phyloP scores from a whole-genome alignment of 2,888 invertebrate species.

The Drosophila bunnanda region DNA sequence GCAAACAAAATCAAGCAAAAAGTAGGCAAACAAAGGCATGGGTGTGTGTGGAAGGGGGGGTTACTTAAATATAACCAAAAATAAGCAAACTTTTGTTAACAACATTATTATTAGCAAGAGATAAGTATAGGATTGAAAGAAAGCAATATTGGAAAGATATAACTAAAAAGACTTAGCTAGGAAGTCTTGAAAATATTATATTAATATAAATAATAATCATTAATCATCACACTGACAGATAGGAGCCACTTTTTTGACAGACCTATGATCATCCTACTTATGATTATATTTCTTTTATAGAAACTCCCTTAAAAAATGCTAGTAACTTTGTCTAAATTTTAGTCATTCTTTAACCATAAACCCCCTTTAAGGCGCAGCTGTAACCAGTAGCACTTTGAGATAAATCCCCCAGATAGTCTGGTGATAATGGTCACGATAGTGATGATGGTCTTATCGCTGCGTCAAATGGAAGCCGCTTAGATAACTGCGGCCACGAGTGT shows the following conservation, averaged over 20 bases:
- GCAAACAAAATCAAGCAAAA: conserved; percentile 59
- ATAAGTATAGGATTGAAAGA: background rate
- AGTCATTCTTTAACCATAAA: background rate
- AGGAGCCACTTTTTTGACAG: background rate
- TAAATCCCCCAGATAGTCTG: conserved; percentile 58
- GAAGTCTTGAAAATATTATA: background rate
- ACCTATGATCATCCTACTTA: background rate
- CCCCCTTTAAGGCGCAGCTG: conserved; percentile 21
- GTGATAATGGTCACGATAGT: conserved; percentile 44
- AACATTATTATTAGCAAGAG: background rate
- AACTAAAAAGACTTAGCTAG: background rate
- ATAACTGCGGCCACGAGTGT: conserved; percentile 60
- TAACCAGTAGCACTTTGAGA: conserved; percentile 58
- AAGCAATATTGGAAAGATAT: background rate
- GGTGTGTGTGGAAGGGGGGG: conserved; percentile 3
- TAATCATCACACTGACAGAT: too few relatives aligned
- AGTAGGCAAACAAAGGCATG: conserved; percentile 18
- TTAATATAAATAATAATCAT: too few relatives aligned
- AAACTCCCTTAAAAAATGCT: background rate
- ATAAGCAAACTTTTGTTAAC: background rate
- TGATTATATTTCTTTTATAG: background rate
- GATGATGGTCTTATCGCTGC: conserved; percentile 68
- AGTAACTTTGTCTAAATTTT: background rate
- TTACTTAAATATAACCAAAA: background rate
- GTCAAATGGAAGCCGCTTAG: conserved; percentile 66